Percentiles rank a stretch among this genome's conserved stretches.
phyloP scores from a whole-genome alignment of 2,888 invertebrate genomes.

The Alsophila aescularia region DNA sequence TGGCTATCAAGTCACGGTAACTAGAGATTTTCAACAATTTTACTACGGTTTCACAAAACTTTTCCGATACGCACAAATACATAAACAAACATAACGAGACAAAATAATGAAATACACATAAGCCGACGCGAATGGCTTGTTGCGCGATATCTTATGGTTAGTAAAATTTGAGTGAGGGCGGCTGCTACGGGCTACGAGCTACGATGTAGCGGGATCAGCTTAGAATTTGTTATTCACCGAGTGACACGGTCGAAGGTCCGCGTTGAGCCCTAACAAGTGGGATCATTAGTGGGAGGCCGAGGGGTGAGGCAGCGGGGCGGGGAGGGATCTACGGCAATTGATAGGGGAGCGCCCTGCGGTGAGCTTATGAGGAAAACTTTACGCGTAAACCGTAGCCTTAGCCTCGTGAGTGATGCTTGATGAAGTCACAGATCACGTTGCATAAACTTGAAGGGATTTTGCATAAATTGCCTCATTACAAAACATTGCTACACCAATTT shows the following conservation, averaged over 20 bases:
- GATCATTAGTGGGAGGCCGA: slow-evolving; percentile 74
- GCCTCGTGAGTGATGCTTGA: slow-evolving; percentile 59
- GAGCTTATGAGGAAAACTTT: slow-evolving; percentile 80
- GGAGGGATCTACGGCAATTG: slow-evolving; percentile 64
- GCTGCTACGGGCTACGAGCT: slow-evolving; percentile 46
- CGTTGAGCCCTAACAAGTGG: slow-evolving; percentile 82
- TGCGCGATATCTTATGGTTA: slow-evolving; percentile 46
- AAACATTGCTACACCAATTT: no score
- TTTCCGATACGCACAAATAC: background rate
- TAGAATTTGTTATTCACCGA: slow-evolving; percentile 81
- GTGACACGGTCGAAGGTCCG: slow-evolving; percentile 79
- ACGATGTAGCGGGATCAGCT: slow-evolving; percentile 65
- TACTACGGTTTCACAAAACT: background rate
- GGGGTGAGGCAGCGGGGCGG: slow-evolving; percentile 46
- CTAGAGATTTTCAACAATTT: no score
- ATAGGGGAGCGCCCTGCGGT: slow-evolving; percentile 79
- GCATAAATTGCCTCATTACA: slow-evolving; percentile 3
- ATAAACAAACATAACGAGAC: slow-evolving; percentile 26
- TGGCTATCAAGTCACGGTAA: no score
- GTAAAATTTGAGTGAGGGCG: slow-evolving; percentile 47
- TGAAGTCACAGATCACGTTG: slow-evolving; percentile 57
- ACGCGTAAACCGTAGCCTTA: slow-evolving; percentile 67
- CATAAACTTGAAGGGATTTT: slow-evolving; percentile 35
- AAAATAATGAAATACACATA: slow-evolving; percentile 31
- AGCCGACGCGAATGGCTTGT: slow-evolving; percentile 32